Conservation (phyloP, 1,140 invertebrate species). For the Drosophila willistoni region DNA sequence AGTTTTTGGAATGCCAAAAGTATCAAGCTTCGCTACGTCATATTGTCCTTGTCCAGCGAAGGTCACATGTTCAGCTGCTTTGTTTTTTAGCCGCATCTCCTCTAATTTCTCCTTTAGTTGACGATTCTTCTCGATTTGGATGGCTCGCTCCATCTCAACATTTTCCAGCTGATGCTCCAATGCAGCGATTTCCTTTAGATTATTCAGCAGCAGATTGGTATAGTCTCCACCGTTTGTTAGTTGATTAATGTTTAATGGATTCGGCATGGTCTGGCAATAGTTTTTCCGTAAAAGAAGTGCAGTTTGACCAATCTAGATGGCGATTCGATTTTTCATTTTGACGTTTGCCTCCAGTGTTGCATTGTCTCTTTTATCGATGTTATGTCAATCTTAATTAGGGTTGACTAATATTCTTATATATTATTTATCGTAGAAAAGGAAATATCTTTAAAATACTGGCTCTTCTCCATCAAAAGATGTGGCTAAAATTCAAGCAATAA, state of each 20-base stretch:
- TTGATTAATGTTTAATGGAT: not conserved
- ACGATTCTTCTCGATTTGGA: not conserved
- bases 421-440: too few species aligned
- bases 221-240: not conserved
- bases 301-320: not conserved
- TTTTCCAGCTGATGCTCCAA: not conserved
- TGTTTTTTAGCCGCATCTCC: too few species aligned
- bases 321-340: not conserved
- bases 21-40: not conserved
- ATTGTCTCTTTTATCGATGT: not conserved
- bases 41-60: not conserved
- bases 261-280: not conserved
- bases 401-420: too few species aligned
- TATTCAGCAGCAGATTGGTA: not conserved
- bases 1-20: not conserved
- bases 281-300: not conserved
- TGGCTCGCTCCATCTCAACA: not conserved
- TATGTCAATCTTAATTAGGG: not conserved
- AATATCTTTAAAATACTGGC: not conserved
- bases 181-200: not conserved
- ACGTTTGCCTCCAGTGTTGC: not conserved
- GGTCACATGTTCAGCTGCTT: too few species aligned
- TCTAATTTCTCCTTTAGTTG: not conserved
- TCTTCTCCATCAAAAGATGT: too few species aligned
- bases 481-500: not conserved